A percentile compares a stretch with the other conserved stretches of the same genome.
Conservation (phyloP, 2,113 vertebrate species). For the Camarhynchus parvulus region DNA sequence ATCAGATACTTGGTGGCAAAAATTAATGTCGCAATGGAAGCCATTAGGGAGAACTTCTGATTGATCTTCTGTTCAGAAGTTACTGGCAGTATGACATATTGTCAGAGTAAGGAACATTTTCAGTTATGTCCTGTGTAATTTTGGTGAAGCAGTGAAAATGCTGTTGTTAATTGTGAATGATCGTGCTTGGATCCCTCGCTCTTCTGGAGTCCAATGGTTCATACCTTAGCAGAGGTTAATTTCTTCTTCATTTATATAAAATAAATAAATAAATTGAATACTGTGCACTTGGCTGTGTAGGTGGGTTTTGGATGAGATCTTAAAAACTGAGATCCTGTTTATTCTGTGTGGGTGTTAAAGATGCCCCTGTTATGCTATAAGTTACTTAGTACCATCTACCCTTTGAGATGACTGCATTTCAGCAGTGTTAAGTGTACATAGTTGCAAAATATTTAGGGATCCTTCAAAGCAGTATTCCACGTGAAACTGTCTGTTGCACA, state of each 20-base stretch:
- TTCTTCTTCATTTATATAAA: not conserved
- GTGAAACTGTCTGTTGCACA: not conserved
- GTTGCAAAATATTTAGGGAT: not conserved
- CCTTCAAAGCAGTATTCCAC: not conserved
- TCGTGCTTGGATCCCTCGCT: not conserved
- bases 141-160: constrained; percentile 5
- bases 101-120: not conserved
- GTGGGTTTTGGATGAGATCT: constrained; percentile 24
- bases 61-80: constrained; percentile 14
- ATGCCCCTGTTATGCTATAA: not conserved
- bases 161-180: not conserved
- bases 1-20: not conserved
- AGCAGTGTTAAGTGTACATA: not conserved
- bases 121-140: not conserved
- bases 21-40: fast-evolving
- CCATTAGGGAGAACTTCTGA: not conserved
- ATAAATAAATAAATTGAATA: not conserved
- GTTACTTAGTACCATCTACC: not conserved
- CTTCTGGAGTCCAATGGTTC: not conserved
- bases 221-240: not conserved
- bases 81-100: not conserved
- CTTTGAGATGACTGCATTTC: not conserved
- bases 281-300: not conserved
- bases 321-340: constrained; percentile 28
- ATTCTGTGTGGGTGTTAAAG: constrained; percentile 12